Evolutionary conservation across 2,113 vertebrate species (phyloP).

Genomic region (Corvus cornix): DNA sequence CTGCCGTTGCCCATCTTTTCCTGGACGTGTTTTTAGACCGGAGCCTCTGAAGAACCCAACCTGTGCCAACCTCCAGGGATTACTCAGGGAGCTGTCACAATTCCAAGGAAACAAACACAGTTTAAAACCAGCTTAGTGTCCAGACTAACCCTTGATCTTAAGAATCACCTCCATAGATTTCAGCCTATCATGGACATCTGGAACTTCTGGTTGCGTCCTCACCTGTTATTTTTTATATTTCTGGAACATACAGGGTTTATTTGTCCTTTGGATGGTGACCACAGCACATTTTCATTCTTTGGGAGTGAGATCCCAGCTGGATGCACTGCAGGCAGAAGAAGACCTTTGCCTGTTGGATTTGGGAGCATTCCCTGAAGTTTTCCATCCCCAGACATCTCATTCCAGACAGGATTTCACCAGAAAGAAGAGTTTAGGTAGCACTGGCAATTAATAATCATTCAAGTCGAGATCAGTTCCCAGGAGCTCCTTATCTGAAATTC

Average conservation of each 20-base stretch:
- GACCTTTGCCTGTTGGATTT: neutral
- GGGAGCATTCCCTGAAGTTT: neutral
- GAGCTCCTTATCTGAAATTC: neutral
- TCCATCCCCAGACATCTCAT: neutral
- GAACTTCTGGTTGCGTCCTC: neutral
- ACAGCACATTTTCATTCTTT: neutral
- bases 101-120: neutral
- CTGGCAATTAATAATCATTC: neutral
- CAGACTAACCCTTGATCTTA: neutral
- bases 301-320: neutral
- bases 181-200: neutral
- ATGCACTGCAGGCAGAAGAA: neutral
- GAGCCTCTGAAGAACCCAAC: neutral
- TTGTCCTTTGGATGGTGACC: neutral
- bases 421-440: neutral
- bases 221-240: neutral
- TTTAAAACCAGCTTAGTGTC: neutral
- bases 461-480: neutral
- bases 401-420: neutral
- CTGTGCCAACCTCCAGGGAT: neutral
- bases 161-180: neutral
- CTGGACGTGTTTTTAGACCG: neutral
- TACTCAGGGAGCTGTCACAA: neutral
- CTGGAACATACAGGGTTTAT: neutral
- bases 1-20: neutral